Evolutionary conservation across 2,888 invertebrate genomes (phyloP), one percentile per base, ranked within the genome.

Genomic region (Trichacis sp.): DNA sequence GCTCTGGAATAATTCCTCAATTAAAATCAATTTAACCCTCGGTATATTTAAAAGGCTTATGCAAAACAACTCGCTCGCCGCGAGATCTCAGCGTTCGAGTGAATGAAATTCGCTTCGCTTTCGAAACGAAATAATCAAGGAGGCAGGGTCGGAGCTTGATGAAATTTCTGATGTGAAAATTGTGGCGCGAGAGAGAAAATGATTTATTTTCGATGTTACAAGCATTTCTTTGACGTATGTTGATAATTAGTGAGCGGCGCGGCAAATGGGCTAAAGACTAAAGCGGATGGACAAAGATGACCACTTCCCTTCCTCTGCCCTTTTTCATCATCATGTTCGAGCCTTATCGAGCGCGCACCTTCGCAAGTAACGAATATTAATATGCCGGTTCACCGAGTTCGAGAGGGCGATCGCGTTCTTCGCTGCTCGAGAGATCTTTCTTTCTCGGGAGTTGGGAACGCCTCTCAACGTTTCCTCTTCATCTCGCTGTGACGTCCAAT

Each of bases 241-340:
- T 64, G 79, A 77, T 80, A 79, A 80, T 80, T 79, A 80, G 77
- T 77, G 77, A 79, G 72, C 72, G 72, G 73, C 68, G 68, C 69
- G 64, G 71, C 68, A 61, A 68, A 69, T 64, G 71, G 73, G 69
- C 75, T 54, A 49, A 56, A 63, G 61, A 59, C 64, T 36, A 50
- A 68, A 68, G 61, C 64, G 60, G 73, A 71, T 71, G 71, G 53
- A 54, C 53, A 60, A 49, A 33, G 57, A 57, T 51, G 42, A 36
- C 36, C 57, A 64, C 64, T 54, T 64, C 55, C 57, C 53, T 56
- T 47, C n/a, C 36, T 46, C 12, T 49, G 42, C 60, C 50, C 46
- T 61, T 61, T 61, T 61, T 61, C 60, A 63, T 64, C 64, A 51
- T 17, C 33, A 36, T 6, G n/a, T 1, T 15, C n/a, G 40, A 55